Evolutionary conservation across 1,140 invertebrate genomes (phyloP).

Genomic region (Pseudomyrmex gracilis): DNA sequence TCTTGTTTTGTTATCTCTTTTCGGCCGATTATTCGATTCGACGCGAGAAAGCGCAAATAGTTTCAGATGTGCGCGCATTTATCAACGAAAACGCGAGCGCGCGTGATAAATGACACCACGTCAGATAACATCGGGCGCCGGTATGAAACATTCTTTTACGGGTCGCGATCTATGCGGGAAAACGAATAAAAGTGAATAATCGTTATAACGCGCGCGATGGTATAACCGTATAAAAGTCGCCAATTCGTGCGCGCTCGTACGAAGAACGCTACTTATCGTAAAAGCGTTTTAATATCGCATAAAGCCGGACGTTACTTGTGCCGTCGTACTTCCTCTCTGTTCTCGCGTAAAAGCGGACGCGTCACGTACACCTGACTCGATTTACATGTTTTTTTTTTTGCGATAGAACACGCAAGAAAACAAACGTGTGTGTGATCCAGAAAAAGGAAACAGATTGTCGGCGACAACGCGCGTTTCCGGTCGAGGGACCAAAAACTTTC

Average conservation of each 20-base stretch:
- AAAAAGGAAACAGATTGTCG: no score
- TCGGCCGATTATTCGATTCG: not conserved
- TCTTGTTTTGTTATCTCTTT: not conserved
- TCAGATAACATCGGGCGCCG: constrained; percentile 5
- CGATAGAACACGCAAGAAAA: not conserved
- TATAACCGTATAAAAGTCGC: constrained; percentile 43
- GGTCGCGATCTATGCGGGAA: not conserved
- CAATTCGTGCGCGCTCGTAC: constrained; percentile 48
- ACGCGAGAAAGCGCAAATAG: not conserved
- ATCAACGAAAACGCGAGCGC: not conserved
- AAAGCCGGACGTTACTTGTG: constrained; percentile 38
- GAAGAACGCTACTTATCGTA: constrained; percentile 66
- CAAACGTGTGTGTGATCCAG: no score
- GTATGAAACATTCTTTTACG: constrained; percentile 9
- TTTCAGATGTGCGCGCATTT: not conserved
- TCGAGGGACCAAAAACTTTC: not conserved
- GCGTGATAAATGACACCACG: constrained; percentile 22
- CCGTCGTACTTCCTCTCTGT: constrained; percentile 30
- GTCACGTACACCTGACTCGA: not conserved
- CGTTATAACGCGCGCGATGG: constrained; percentile 37
- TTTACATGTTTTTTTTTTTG: constrained; percentile 28
- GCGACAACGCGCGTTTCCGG: no score
- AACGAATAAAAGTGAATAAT: constrained; percentile 57
- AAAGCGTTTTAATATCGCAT: constrained; percentile 61
- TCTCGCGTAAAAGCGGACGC: constrained; percentile 25